These are phyloP conservation scores for Ploceus nigricollis DNA, from an alignment of 2,113 vertebrate genomes.

Conservation along the genomic window DNA sequence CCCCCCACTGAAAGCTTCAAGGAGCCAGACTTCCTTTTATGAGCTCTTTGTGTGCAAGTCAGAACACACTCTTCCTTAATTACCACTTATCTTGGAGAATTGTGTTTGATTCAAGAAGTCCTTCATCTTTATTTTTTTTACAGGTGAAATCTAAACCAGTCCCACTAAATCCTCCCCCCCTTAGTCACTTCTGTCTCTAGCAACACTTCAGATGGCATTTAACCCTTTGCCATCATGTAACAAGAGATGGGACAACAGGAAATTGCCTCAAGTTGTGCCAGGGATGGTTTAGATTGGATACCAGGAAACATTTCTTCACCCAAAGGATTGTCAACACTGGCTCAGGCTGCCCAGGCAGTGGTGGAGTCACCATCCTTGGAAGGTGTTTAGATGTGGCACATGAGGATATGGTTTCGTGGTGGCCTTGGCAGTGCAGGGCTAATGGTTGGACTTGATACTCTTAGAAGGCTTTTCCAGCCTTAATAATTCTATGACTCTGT, in stretches of 20 bases:
- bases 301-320: neutral
- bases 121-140: neutral
- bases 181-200: neutral
- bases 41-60: conserved; percentile 25
- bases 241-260: neutral
- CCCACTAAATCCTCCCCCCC: neutral
- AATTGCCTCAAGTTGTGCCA: neutral
- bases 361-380: neutral
- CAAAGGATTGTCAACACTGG: neutral
- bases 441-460: neutral
- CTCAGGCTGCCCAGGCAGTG: neutral
- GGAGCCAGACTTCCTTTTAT: conserved; percentile 32
- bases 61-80: conserved; percentile 35
- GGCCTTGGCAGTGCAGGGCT: neutral
- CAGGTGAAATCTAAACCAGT: neutral
- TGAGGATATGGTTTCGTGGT: neutral
- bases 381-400: neutral
- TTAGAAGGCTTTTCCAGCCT: neutral
- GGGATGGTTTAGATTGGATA: neutral
- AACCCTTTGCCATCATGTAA: neutral
- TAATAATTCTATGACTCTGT: neutral
- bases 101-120: neutral
- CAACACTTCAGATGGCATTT: neutral
- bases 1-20: neutral
- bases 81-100: conserved; percentile 15